Evolutionary conservation across 2,113 vertebrate genomes (phyloP), one percentile per base, ranked within the genome.

Genomic region (Rhagologus leucostigma): DNA sequence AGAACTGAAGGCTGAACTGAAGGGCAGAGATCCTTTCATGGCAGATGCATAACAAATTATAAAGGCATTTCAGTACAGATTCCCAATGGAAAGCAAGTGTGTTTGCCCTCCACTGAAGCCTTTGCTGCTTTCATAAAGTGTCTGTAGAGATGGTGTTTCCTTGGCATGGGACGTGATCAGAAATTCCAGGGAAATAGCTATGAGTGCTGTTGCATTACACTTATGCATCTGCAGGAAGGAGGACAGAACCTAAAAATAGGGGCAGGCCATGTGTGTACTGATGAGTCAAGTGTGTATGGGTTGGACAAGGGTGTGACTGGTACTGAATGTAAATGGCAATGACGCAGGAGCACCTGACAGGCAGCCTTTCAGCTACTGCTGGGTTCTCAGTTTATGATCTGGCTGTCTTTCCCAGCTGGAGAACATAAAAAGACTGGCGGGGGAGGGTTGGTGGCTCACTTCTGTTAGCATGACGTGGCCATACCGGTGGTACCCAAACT

Each of bases 391-490:
- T 42, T 42, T 33, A 30, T 42, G 16, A 35, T 68, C 23, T 71
- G 59, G 5, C 42, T 84, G 14, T 42, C 50, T 73, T 88, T 88
- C 41, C 44, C 32, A 84, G 42, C 46, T 81, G 47, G 56, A 82
- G 42, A 84, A 39, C 32, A 33, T 29, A 65, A 55, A 64, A 77
- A 56, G 19, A 17, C 7, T 4, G 19, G 9, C 24, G 30, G 3
- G 5, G 3, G 3, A 5, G 30, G 6, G 4, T 35, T 68, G 33
- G 23, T 74, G 23, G 46, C 37, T 70, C 10, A 3, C 11, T 69
- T 3, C 0, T 29, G 24, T 62, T 63, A 30, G 29, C 0, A 1
- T 67, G 63, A 42, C 0, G 0, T 19, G 63, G 29, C 52, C 20
- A 0, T n/a, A 30, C 26, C 7, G 1, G 20, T 21, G 55, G 20